Evolutionary conservation across 2,888 invertebrate genomes (phyloP).

Genomic region (Gymnocheta viridis): DNA sequence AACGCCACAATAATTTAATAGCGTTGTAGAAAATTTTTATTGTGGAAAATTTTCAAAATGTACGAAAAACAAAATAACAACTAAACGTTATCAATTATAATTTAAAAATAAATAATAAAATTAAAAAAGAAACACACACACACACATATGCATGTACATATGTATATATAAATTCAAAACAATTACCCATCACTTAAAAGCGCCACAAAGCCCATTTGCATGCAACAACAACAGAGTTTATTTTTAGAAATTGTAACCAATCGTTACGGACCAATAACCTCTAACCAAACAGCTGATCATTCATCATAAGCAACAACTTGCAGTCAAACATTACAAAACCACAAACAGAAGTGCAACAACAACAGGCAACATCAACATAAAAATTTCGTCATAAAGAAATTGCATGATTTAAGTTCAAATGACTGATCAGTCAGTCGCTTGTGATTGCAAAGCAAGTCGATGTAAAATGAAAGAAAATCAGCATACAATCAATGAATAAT

Average conservation of each 20-base stretch:
- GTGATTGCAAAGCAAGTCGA: neutral
- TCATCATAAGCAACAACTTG: slow-evolving; percentile 5
- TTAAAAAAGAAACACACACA: slow-evolving; percentile 5
- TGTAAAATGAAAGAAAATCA: neutral
- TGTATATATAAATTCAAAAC: slow-evolving; percentile 39
- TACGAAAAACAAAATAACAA: slow-evolving; percentile 34
- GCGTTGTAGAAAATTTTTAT: slow-evolving; percentile 16
- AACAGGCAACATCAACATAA: neutral
- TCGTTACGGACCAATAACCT: slow-evolving; percentile 55
- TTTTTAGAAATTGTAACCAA: slow-evolving; percentile 61
- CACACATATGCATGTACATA: too few species aligned
- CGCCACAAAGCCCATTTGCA: slow-evolving; percentile 25
- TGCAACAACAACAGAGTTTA: slow-evolving; percentile 19
- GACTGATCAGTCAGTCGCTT: neutral
- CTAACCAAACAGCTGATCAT: slow-evolving; percentile 2
- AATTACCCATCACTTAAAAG: slow-evolving; percentile 22
- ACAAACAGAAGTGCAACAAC: slow-evolving; percentile 21
- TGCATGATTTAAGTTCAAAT: slow-evolving; percentile 20
- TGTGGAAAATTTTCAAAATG: slow-evolving; percentile 54
- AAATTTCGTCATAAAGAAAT: slow-evolving; percentile 42
- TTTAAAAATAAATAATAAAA: neutral
- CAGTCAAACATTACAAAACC: slow-evolving; percentile 40
- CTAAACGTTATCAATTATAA: slow-evolving; percentile 43
- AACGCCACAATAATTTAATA: neutral
- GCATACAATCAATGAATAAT: slow-evolving; percentile 18